Evolutionary conservation across 2,888 invertebrate genomes (phyloP).

Genomic region (Epirrhoe alternata): DNA sequence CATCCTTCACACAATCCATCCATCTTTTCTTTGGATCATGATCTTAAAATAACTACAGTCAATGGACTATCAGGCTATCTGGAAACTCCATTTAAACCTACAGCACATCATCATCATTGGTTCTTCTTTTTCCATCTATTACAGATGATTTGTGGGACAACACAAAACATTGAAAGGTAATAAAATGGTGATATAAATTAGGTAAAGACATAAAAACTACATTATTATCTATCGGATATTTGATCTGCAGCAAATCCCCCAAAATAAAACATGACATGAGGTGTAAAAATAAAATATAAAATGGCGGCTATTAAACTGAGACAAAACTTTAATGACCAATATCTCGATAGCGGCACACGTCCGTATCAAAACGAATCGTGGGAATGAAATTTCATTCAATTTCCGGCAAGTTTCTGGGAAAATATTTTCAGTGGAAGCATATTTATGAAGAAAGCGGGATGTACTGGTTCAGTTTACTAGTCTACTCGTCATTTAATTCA

Average conservation of each 20-base stretch:
- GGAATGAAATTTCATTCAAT: slow-evolving; percentile 66
- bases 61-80: no score
- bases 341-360: slow-evolving; percentile 38
- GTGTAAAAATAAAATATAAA: slow-evolving; percentile 28
- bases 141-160: no score
- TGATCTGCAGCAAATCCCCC: slow-evolving; percentile 23
- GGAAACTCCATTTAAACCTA: no score
- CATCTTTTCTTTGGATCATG: no score
- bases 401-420: slow-evolving; percentile 62
- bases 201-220: neutral
- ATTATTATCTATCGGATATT: neutral
- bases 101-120: no score
- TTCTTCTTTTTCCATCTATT: no score
- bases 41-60: no score
- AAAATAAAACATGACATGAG: slow-evolving; percentile 30
- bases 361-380: slow-evolving; percentile 44
- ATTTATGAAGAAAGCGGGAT: neutral
- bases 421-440: slow-evolving; percentile 20
- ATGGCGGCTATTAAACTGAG: slow-evolving; percentile 25
- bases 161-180: neutral
- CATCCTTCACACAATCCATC: no score
- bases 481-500: no score
- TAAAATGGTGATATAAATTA: no score
- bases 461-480: neutral
- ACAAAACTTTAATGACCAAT: slow-evolving; percentile 38